Evolutionary conservation across 1,140 invertebrate genomes (phyloP), one percentile per base, ranked within the genome.

Genomic region (Atopsyche davidsoni): DNA sequence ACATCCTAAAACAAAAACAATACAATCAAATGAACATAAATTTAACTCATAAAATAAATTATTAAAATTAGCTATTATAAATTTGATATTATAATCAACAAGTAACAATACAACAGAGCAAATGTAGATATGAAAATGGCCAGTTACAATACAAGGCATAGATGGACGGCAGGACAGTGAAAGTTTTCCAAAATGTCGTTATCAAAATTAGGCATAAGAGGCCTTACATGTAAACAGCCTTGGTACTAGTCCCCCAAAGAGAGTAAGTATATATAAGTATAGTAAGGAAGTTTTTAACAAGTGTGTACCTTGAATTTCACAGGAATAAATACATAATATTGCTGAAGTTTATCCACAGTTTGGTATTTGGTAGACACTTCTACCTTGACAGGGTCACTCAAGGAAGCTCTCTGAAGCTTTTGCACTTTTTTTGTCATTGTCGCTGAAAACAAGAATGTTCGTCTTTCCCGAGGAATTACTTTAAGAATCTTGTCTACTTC

Each of bases 361-460:
- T 98, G 92, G 69, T 97, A 99, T 67, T 97, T 97, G 3, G 85
- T 93, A 0, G 90, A 94, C 1, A 97, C 92, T 69, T 98, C 94
- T 6, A 99, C 87, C 72, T 90, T 92, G 0, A 96, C 89, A 6
- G 96, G 95, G 69, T 92, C 83, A 57, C 83, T 81, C 1, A 99
- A 72, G 4, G 91, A 97, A 1, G 96, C 96, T 43, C 96, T 72
- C 67, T 99, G 95, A 16, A 99, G 69, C 70, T 99, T 98, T 57
- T 92, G 83, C 1, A 98, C 94, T 75, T 98, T 98, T 65, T 96
- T 95, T 0, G 94, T 98, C 95, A 98, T 98, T 14, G 95, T 98
- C 2, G 95, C 95, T 1, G 94, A 96, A 72, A 96, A 98, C 18
- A 98, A 66, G 57, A 87, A 88, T 0, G 94, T 98, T 45, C 81